A percentile compares a stretch with the other conserved stretches of the same genome.
Evolutionary conservation across 2,888 invertebrate genomes (phyloP).

Genomic region (Pyrgus malvae): DNA sequence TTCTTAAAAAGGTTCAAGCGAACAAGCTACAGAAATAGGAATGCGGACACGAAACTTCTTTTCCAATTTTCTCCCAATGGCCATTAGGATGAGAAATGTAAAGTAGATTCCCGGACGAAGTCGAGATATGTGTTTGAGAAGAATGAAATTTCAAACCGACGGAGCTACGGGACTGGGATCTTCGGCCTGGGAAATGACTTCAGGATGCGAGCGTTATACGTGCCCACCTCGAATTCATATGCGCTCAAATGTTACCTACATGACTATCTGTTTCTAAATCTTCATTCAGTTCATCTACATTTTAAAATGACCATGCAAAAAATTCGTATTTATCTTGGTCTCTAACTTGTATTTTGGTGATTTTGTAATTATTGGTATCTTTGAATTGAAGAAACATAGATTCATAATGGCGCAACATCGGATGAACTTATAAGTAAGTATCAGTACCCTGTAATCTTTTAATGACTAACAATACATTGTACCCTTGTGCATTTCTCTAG

Average conservation of each 20-base stretch:
- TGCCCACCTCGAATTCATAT: conserved; percentile 22
- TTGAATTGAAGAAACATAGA: no score
- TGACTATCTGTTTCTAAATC: conserved; percentile 22
- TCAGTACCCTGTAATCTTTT: no score
- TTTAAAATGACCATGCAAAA: background rate
- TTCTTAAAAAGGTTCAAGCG: conserved; percentile 25
- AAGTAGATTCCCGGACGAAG: conserved; percentile 76
- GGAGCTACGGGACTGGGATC: conserved; percentile 48
- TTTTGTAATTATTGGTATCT: no score
- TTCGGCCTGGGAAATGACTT: conserved; percentile 49
- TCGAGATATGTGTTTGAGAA: conserved; percentile 77
- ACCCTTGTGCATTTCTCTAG: no score
- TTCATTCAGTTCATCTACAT: conserved; percentile 8
- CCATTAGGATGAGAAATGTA: conserved; percentile 82
- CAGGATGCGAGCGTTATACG: conserved; percentile 40
- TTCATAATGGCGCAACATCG: no score
- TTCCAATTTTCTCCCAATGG: conserved; percentile 81
- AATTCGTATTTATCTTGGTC: no score
- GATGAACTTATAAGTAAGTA: no score
- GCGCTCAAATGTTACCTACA: conserved; percentile 20
- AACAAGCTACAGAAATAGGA: conserved; percentile 44
- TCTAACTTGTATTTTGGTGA: no score
- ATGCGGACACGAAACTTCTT: conserved; percentile 72
- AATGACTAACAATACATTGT: no score
- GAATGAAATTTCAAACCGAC: conserved; percentile 76